Evolutionary conservation across 2,888 invertebrate species (phyloP), one percentile per base, ranked within the genome.

Genomic region (Heteropelma amictum): DNA sequence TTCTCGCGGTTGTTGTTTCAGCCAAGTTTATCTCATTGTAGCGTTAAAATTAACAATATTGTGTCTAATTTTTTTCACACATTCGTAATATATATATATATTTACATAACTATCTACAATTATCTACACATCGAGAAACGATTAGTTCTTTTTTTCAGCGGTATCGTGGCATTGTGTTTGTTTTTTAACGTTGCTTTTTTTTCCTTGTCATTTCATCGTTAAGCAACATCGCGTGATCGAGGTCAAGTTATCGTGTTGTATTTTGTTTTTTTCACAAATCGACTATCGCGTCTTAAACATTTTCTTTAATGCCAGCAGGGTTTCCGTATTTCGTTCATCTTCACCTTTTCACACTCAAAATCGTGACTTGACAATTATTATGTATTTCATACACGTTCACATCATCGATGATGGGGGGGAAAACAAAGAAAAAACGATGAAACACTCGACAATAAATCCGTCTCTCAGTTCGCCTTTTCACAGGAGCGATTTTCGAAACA

Each of bases 111-210:
- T 89, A 89, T 89, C 89, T 89, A 89, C 89, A 89, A 67, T 84
- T 89, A 89, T 88, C 89, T 89, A 89, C 88, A 89, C 89, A 89
- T 87, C 86, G 86, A 88, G 86, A 87, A 89, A 88, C 86, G 83
- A 84, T 88, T 88, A 88, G 84, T 83, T 80, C 77, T 77, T 73
- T 75, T 76, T 56, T 56, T 65, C 40, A 80, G 82, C 80, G 77
- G 40, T 83, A 81, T 81, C 69, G 80, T 78, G 71, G 61, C 64
- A 70, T 79, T 60, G 54, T 49, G 60, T 72, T 74, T 77, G 61
- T 79, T 78, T 68, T 77, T 78, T n/a, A n/a, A n/a, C n/a, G n/a
- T n/a, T n/a, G 72, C 77, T 77, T 58, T 63, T 63, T 65, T 72
- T 38, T 1, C 33, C 21, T 30, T 38, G 47, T 40, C 35, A 54